These are phyloP conservation scores for Carcharodon carcharias DNA, from an alignment of 2,797 vertebrate genomes.

Conservation along the genomic window DNA sequence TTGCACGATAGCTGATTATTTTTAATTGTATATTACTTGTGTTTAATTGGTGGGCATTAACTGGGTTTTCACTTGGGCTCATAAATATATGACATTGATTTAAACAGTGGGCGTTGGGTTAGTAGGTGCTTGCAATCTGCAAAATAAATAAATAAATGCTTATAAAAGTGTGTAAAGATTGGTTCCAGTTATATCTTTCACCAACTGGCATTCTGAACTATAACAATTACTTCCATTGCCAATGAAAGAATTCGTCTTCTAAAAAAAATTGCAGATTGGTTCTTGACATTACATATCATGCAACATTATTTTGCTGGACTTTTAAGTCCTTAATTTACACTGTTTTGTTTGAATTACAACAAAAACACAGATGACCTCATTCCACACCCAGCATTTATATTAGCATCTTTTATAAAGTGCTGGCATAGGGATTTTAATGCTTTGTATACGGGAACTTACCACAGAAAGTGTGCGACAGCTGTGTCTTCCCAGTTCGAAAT, in stretches of 20 bases:
- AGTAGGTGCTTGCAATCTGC: no score
- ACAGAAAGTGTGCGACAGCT: constrained; percentile 92
- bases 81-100: no score
- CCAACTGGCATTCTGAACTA: not conserved
- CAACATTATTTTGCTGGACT: not conserved
- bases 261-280: not conserved
- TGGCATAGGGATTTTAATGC: not conserved
- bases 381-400: not conserved
- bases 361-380: not conserved
- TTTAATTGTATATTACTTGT: no score
- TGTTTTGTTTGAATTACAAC: not conserved
- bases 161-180: no score
- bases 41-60: no score
- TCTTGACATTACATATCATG: not conserved
- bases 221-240: not conserved
- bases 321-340: not conserved
- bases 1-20: not conserved
- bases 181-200: no score
- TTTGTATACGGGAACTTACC: constrained; percentile 61
- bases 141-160: no score
- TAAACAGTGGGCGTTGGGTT: no score
- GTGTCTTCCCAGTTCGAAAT: constrained; percentile 96
- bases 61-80: no score
- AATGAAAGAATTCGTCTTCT: not conserved
- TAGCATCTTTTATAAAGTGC: not conserved